Conservation (phyloP, 2,797 vertebrate species). For the Acanthiza pusilla region DNA sequence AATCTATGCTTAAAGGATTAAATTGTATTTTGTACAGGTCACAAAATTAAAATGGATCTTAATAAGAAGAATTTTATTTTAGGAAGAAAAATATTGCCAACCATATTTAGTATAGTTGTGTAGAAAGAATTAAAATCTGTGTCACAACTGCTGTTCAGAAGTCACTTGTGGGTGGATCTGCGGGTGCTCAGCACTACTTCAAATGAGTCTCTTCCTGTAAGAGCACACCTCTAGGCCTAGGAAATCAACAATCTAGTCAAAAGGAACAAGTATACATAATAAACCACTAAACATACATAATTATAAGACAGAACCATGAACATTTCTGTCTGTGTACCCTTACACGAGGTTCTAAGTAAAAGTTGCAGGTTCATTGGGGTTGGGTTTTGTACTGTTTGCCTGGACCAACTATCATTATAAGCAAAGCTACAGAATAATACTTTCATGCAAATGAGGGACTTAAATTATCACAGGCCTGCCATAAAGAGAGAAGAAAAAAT, state of each 20-base stretch:
- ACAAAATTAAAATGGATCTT: neutral
- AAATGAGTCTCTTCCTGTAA: neutral
- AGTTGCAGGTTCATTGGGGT: rapidly evolving
- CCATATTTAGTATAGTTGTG: neutral
- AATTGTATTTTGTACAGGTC: neutral
- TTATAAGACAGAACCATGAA: neutral
- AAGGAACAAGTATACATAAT: neutral
- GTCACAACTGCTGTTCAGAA: neutral
- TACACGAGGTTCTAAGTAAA: neutral
- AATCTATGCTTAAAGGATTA: neutral
- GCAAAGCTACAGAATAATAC: neutral
- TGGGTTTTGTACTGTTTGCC: neutral
- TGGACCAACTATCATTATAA: neutral
- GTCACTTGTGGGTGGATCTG: neutral
- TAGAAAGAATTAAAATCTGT: neutral
- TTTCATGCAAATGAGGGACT: neutral
- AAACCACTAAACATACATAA: neutral
- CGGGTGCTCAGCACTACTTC: neutral
- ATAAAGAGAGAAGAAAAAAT: neutral
- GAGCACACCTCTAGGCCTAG: neutral
- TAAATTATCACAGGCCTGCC: neutral
- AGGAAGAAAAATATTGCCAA: neutral
- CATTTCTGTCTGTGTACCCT: neutral
- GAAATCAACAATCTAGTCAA: neutral
- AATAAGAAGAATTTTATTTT: neutral